Evolutionary conservation across 2,797 vertebrate genomes (phyloP).

Genomic region (Periparus ater): DNA sequence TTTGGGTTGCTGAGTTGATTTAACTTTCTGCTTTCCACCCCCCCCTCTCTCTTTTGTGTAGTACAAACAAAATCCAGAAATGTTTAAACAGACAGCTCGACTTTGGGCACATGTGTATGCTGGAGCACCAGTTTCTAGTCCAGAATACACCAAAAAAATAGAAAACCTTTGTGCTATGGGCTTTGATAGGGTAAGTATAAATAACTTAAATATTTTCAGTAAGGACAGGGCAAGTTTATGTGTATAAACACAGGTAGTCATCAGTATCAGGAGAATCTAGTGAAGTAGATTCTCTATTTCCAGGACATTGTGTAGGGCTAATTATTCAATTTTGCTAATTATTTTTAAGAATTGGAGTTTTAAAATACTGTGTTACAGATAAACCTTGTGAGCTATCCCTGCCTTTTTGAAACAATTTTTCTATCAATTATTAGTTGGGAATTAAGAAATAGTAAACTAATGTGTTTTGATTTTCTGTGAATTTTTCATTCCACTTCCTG

Average conservation of each 20-base stretch:
- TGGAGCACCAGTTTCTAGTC: constrained; percentile 93
- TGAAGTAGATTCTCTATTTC: not conserved
- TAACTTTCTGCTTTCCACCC: not conserved
- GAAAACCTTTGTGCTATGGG: constrained; percentile 99
- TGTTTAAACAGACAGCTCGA: constrained; percentile 98
- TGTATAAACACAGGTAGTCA: not conserved
- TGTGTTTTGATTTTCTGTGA: not conserved
- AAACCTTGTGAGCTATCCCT: not conserved
- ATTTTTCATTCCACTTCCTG: not conserved
- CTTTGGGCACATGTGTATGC: constrained; percentile 98
- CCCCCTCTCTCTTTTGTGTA: constrained; percentile 61
- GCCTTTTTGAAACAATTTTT: not conserved
- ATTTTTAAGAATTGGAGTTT: not conserved
- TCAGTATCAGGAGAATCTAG: not conserved
- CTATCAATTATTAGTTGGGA: not conserved
- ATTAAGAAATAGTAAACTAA: not conserved
- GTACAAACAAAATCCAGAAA: constrained; percentile 99
- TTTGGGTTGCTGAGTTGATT: not conserved
- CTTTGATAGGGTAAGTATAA: constrained; percentile 95
- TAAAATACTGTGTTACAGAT: not conserved
- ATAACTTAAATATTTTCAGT: not conserved
- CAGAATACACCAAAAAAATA: constrained; percentile 98
- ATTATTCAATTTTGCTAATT: not conserved
- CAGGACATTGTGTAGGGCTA: not conserved
- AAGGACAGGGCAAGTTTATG: not conserved